Conservation (phyloP, 2,888 invertebrate species). For the Nephrotoma guestfalica region DNA sequence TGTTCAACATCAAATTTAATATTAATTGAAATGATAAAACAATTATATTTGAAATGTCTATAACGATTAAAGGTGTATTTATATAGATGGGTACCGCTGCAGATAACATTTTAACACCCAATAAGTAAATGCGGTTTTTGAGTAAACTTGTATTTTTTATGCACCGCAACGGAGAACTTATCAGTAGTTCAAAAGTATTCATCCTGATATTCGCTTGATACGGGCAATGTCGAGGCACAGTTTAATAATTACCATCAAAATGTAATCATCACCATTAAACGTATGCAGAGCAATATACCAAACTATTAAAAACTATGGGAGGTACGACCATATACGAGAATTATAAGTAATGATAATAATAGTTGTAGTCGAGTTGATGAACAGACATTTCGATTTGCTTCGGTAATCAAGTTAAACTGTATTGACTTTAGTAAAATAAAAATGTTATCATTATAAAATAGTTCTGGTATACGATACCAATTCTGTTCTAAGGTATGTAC, state of each 20-base stretch:
- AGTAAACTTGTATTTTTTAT: too few relatives aligned
- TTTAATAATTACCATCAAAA: background rate
- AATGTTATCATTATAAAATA: background rate
- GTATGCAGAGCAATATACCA: background rate
- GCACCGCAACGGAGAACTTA: too few relatives aligned
- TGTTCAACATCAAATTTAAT: background rate
- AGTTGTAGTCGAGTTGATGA: background rate
- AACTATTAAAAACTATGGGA: background rate
- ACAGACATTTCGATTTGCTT: constrained; percentile 3
- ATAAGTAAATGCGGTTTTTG: too few relatives aligned
- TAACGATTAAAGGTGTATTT: background rate
- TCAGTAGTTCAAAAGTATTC: too few relatives aligned
- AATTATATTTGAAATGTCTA: background rate
- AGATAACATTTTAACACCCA: too few relatives aligned
- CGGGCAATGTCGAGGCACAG: too few relatives aligned
- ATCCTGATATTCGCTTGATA: too few relatives aligned
- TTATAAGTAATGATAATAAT: background rate
- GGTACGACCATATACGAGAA: background rate
- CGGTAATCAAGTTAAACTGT: constrained; percentile 3
- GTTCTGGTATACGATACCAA: background rate
- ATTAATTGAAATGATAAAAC: background rate
- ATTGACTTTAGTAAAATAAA: background rate
- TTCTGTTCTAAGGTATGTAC: background rate
- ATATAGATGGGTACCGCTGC: background rate
- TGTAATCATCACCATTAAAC: background rate